Base-by-base conservation (phyloP, 1,140 invertebrate genomes). In the Drosophila eugracilis region DNA sequence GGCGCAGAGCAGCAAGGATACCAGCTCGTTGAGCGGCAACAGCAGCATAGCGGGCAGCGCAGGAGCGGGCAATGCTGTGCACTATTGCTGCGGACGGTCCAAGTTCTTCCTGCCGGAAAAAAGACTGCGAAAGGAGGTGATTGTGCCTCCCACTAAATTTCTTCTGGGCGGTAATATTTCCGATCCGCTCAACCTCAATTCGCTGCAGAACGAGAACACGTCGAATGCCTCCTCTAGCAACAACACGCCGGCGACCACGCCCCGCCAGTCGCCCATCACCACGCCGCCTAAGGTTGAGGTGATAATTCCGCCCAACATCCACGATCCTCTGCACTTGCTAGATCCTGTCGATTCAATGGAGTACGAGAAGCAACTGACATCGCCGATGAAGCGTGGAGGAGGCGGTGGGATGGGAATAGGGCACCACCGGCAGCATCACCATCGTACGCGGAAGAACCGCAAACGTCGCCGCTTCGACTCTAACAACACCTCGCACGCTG, bases 181-280 rank as follows among this genome's bases (percentile, higher is more conserved):
- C 71, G 98, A 99, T 93, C 98, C 98, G 0, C 92, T 99, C 9
- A 99, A 99, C 93, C 92, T 99, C 48, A 97, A 97, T 79, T 97
- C 97, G 90, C 93, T 99, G 79, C 96, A 97, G 91, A 95, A 97
- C 92, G 97, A 97, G 91, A 94, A 97, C 6, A 96, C 96, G 67
- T 94, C 95, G 79, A 95, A 95, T 26, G 93, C 95, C 65, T 95
- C 95, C 17, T 95, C 97, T 93, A 98, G 97, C 92, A 96, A 96
- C 28, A 95, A 96, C 1, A 98, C 97, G 6, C 97, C 97, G 5
- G 96, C 96, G 19, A 95, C 96, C 0, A 98, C 97, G 14, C 97
- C 97, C 1, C 90, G 97, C 34, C 96, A 97, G n/a, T 97, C 96
- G 39, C 97, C 97, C 30, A 94, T 95, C 39, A 94, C 96, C 50